phyloP scores from a whole-genome alignment of 2,888 invertebrate genomes.

The Cyrtodaria siliqua region DNA sequence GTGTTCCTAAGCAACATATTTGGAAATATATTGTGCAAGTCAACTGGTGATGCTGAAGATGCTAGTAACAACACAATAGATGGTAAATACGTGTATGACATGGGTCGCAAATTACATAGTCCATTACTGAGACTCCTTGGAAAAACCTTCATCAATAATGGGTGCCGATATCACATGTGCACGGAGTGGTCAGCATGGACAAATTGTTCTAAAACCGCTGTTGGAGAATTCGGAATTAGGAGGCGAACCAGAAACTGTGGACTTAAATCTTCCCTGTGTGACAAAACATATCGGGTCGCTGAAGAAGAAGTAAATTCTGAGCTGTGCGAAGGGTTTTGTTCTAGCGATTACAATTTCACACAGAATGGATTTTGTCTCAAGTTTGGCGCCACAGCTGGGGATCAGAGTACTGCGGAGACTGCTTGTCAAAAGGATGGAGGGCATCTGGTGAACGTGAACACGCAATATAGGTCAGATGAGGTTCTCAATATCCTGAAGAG shows the following conservation, averaged over 20 bases:
- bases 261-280: background rate
- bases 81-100: background rate
- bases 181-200: background rate
- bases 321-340: slow-evolving; percentile 27
- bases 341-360: slow-evolving; percentile 5
- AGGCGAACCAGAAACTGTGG: slow-evolving; percentile 2
- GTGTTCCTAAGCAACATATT: too few relatives aligned
- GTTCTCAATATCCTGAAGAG: background rate
- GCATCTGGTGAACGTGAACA: slow-evolving; percentile 16
- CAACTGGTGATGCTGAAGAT: too few relatives aligned
- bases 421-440: slow-evolving; percentile 19
- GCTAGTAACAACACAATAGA: background rate
- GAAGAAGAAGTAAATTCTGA: background rate
- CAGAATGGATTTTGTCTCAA: slow-evolving; percentile 15
- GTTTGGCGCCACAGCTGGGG: background rate
- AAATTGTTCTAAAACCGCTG: background rate
- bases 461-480: slow-evolving; percentile 1
- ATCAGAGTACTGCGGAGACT: background rate
- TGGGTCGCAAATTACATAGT: background rate
- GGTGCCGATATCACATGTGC: background rate
- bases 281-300: background rate
- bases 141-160: background rate
- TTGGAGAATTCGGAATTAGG: background rate
- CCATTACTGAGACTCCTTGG: background rate
- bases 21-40: too few relatives aligned